Conservation (phyloP, 1,140 invertebrate genomes). For the Musca vetustissima region DNA sequence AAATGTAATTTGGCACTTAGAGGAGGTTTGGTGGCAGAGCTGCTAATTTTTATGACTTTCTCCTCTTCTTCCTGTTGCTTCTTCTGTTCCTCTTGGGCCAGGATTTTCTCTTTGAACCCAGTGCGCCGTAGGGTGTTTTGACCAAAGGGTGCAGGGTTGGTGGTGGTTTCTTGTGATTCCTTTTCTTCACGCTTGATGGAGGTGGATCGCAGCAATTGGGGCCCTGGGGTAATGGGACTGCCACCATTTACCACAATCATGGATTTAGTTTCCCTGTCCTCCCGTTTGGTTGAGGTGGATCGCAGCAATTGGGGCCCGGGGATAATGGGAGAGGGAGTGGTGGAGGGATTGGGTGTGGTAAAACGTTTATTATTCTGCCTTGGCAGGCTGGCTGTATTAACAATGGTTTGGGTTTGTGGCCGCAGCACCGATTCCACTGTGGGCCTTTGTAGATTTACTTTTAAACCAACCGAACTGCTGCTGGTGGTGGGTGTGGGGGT, state of each 20-base stretch:
- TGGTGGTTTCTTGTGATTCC: not conserved
- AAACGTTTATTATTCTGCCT: constrained; percentile 39
- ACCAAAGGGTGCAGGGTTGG: constrained; percentile 43
- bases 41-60: constrained; percentile 32
- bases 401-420: constrained; percentile 8
- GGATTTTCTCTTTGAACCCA: constrained; percentile 52
- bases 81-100: constrained; percentile 43
- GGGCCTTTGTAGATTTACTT: not conserved
- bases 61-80: too few species aligned
- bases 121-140: constrained; percentile 49
- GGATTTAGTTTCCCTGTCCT: too few species aligned
- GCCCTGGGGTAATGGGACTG: constrained; percentile 6
- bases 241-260: too few species aligned
- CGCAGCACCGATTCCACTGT: not conserved
- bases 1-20: constrained; percentile 43
- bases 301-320: too few species aligned
- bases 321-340: not conserved
- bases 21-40: constrained; percentile 1
- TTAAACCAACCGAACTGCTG: too few species aligned
- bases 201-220: constrained; percentile 34
- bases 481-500: too few species aligned
- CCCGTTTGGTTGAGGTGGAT: too few species aligned
- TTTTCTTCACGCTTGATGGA: constrained; percentile 28
- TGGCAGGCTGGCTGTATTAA: constrained; percentile 32
- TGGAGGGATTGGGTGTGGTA: constrained; percentile 32